phyloP scores from a whole-genome alignment of 2,888 invertebrate genomes.

The Athripsodes cinereus region DNA sequence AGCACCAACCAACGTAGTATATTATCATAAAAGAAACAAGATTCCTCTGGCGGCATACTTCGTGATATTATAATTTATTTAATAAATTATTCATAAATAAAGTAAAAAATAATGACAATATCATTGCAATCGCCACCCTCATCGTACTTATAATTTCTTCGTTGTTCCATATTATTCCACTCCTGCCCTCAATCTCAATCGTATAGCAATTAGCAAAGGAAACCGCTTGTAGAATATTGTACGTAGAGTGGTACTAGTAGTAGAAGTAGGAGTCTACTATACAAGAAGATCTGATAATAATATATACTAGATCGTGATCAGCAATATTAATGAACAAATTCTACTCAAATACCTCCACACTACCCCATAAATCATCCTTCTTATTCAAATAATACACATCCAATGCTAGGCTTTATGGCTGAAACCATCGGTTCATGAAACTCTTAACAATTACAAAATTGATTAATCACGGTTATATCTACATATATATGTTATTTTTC shows the following conservation, averaged over 20 bases:
- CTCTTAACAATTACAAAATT: too few relatives aligned
- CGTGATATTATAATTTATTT: not conserved
- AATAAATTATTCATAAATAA: not conserved
- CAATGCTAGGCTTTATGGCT: not conserved
- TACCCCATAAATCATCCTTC: conserved; percentile 20
- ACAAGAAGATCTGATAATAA: not conserved
- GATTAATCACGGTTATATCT: too few relatives aligned
- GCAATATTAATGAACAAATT: conserved; percentile 26
- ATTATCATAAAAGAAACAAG: too few relatives aligned
- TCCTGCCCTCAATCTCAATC: conserved; percentile 9
- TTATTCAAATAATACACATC: conserved; percentile 20
- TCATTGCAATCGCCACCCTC: not conserved
- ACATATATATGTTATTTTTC: too few relatives aligned
- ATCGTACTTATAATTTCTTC: not conserved
- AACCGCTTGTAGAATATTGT: not conserved
- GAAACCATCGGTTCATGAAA: too few relatives aligned
- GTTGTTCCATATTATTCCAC: not conserved
- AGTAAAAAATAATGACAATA: not conserved
- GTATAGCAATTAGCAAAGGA: conserved; percentile 13
- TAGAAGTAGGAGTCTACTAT: not conserved
- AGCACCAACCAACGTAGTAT: too few relatives aligned
- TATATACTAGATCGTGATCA: conserved; percentile 20
- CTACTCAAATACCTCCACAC: not conserved
- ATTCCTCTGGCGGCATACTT: too few relatives aligned
- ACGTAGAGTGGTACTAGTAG: too few relatives aligned